phyloP scores from a whole-genome alignment of 2,113 vertebrate genomes.

The Hippocampus comes region DNA sequence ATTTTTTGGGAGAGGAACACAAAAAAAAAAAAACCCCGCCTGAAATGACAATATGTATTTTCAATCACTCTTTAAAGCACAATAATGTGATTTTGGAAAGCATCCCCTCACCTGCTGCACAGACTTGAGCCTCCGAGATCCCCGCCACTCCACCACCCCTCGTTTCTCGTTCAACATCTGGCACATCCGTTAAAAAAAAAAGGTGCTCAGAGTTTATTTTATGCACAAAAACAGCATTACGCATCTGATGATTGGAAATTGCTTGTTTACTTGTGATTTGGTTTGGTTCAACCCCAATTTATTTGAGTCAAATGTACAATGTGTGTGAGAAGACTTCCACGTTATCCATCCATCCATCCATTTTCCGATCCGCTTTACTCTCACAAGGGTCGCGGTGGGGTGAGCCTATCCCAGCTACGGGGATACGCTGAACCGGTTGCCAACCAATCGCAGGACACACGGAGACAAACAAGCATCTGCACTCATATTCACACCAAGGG shows the following conservation, averaged over 20 bases:
- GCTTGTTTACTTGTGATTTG: not conserved
- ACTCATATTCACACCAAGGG: no score
- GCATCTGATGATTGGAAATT: slow-evolving; percentile 53
- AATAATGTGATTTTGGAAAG: slow-evolving; percentile 47
- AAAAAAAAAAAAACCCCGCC: no score
- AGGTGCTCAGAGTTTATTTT: slow-evolving; percentile 60
- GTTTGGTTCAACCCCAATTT: no score
- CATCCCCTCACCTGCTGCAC: slow-evolving; percentile 64
- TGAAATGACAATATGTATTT: not conserved
- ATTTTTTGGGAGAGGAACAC: not conserved
- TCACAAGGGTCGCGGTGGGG: no score
- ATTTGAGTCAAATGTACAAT: no score
- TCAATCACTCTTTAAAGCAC: slow-evolving; percentile 32
- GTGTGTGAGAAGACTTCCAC: no score
- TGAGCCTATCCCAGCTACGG: no score
- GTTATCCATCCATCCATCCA: no score
- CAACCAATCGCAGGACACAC: no score
- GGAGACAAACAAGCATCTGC: no score
- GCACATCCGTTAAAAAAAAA: slow-evolving; percentile 52
- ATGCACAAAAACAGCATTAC: slow-evolving; percentile 60
- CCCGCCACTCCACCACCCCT: slow-evolving; percentile 19
- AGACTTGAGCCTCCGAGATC: slow-evolving; percentile 50
- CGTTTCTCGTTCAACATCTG: slow-evolving; percentile 61
- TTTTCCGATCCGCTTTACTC: no score
- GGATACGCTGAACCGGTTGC: no score